These are phyloP conservation scores for Drosophila kambysellisi DNA, from an alignment of 2,888 invertebrate genomes.

Conservation along the genomic window DNA sequence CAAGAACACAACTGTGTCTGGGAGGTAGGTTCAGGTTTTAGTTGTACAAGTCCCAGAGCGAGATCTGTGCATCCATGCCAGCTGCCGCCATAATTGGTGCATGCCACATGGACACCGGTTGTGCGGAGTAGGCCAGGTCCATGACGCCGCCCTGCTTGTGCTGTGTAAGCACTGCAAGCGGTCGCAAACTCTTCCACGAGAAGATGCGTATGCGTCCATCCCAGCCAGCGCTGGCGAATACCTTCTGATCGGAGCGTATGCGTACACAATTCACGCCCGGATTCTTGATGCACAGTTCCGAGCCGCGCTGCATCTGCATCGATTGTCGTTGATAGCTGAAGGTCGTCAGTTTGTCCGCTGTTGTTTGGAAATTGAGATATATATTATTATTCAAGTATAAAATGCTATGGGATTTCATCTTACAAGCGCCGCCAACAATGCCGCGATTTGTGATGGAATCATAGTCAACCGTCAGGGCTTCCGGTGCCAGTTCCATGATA, in stretches of 20 bases:
- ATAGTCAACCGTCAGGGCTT: conserved; percentile 90
- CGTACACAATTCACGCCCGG: conserved; percentile 90
- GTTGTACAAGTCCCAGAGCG: conserved; percentile 93
- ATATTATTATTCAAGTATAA: not conserved
- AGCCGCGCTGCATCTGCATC: conserved; percentile 86
- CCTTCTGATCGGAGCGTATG: conserved; percentile 89
- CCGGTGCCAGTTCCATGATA: conserved; percentile 86
- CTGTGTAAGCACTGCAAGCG: conserved; percentile 90
- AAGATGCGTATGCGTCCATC: conserved; percentile 91
- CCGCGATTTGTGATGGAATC: conserved; percentile 89
- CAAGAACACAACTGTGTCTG: not conserved
- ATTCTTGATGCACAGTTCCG: conserved; percentile 89
- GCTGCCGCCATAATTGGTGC: conserved; percentile 92
- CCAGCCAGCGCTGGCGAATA: conserved; percentile 91
- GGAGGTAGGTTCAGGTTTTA: conserved; percentile 51
- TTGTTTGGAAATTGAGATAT: not conserved
- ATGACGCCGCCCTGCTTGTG: conserved; percentile 90
- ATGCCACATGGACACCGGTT: conserved; percentile 89
- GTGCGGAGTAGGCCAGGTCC: conserved; percentile 90
- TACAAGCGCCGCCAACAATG: conserved; percentile 87
- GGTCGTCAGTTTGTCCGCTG: conserved; percentile 79
- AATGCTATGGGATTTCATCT: conserved; percentile 7
- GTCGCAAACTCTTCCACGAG: conserved; percentile 91
- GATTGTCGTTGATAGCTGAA: conserved; percentile 82
- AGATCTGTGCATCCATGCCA: conserved; percentile 91